Evolutionary conservation across 2,113 vertebrate genomes (phyloP).

Genomic region (Mobula hypostoma): DNA sequence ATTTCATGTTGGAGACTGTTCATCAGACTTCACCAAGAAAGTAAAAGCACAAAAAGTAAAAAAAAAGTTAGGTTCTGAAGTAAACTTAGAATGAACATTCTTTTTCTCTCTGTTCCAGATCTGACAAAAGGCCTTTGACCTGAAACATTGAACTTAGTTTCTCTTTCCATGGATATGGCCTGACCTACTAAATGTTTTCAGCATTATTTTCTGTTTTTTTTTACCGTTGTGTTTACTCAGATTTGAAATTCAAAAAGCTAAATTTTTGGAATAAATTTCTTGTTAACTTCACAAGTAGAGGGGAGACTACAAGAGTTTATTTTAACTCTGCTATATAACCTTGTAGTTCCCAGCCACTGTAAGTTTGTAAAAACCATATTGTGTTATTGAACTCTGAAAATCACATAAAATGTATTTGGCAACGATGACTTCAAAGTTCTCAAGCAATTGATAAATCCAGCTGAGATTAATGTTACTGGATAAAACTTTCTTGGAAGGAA

Average conservation of each 20-base stretch:
- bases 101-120: too few relatives aligned
- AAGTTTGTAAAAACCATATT: neutral
- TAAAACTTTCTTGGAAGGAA: neutral
- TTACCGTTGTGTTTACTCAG: too few relatives aligned
- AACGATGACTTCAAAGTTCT: neutral
- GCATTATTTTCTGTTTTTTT: too few relatives aligned
- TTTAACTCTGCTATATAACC: neutral
- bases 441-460: neutral
- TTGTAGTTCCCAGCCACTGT: neutral
- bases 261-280: neutral
- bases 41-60: too few relatives aligned
- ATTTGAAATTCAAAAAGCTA: neutral
- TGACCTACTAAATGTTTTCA: too few relatives aligned
- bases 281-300: constrained; percentile 8
- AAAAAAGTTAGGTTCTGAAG: too few relatives aligned
- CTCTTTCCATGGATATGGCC: too few relatives aligned
- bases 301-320: neutral
- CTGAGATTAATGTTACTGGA: neutral
- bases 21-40: too few relatives aligned
- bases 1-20: too few relatives aligned
- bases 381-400: constrained; percentile 11
- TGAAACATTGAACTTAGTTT: too few relatives aligned
- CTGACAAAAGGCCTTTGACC: too few relatives aligned
- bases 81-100: too few relatives aligned
- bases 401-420: neutral